Percentiles rank a stretch among this genome's conserved stretches.
These are phyloP conservation scores for Maconellicoccus hirsutus DNA, from an alignment of 1,140 invertebrate genomes.

Conservation along the genomic window DNA sequence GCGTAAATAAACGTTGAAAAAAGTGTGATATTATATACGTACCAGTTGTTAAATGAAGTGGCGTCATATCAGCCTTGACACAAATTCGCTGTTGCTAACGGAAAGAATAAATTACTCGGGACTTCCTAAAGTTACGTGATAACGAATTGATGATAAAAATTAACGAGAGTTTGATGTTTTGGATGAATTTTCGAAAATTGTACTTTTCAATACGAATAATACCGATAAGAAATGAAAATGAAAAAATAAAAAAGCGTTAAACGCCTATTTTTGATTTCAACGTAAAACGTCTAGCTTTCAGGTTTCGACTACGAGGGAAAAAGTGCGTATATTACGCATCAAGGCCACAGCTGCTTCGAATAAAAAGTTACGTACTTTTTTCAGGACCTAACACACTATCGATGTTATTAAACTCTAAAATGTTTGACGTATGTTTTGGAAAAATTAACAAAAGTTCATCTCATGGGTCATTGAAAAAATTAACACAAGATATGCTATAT, in stretches of 20 bases:
- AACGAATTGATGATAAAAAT: constrained; percentile 10
- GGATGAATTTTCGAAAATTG: background rate
- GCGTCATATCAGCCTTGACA: constrained; percentile 2
- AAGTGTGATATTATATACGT: constrained; percentile 1
- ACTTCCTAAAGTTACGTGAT: background rate
- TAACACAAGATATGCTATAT: too few relatives aligned
- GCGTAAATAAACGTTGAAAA: constrained; percentile 4
- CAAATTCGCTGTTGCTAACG: constrained; percentile 2
- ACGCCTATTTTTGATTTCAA: too few relatives aligned
- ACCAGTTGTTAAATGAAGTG: constrained; percentile 3
- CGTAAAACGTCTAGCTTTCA: too few relatives aligned
- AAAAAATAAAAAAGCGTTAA: background rate
- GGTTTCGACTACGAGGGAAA: too few relatives aligned
- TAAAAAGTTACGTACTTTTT: background rate
- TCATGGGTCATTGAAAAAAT: too few relatives aligned
- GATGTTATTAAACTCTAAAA: background rate
- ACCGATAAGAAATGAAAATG: too few relatives aligned
- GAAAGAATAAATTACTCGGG: constrained; percentile 3
- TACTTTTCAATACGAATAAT: background rate
- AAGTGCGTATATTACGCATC: background rate
- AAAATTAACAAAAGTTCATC: too few relatives aligned
- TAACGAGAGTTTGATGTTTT: background rate
- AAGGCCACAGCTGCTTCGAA: background rate
- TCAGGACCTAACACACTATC: background rate
- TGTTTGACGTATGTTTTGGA: too few relatives aligned